Evolutionary conservation across 1,140 invertebrate genomes (phyloP).

Genomic region (Drosophila eugracilis): DNA sequence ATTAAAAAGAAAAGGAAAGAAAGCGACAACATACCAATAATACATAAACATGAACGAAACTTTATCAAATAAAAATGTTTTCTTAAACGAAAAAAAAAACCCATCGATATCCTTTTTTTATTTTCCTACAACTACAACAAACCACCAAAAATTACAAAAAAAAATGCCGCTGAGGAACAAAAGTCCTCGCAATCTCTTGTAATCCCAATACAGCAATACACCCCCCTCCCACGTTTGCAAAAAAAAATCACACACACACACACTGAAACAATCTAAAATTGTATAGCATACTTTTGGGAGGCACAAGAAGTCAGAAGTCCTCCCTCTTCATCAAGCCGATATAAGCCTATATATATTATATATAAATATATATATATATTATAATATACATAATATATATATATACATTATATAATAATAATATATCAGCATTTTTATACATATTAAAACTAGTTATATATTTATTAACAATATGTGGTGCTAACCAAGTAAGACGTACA

Average conservation of each 20-base stretch:
- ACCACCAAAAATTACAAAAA: slow-evolving; percentile 35
- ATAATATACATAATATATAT: no score
- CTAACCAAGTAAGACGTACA: slow-evolving; percentile 57
- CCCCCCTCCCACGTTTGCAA: slow-evolving; percentile 1
- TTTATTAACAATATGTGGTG: slow-evolving; percentile 65
- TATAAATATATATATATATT: no score
- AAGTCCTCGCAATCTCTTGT: slow-evolving; percentile 64
- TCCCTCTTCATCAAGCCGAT: neutral
- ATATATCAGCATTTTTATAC: slow-evolving; percentile 62
- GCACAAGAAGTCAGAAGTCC: neutral
- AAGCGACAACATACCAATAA: slow-evolving; percentile 73
- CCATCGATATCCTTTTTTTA: slow-evolving; percentile 70
- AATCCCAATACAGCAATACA: neutral
- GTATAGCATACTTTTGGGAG: slow-evolving; percentile 36
- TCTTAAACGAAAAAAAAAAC: slow-evolving; percentile 72
- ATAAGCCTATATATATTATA: slow-evolving; percentile 11
- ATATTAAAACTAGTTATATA: slow-evolving; percentile 43
- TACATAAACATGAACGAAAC: slow-evolving; percentile 77
- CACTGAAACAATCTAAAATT: slow-evolving; percentile 9
- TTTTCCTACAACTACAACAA: slow-evolving; percentile 32
- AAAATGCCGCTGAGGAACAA: slow-evolving; percentile 60
- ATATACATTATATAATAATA: no score
- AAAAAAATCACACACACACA: slow-evolving; percentile 2
- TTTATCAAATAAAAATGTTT: slow-evolving; percentile 81
- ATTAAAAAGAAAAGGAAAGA: slow-evolving; percentile 18